Percentiles rank a stretch among this genome's conserved stretches.
Evolutionary conservation across 2,888 invertebrate genomes (phyloP).

Genomic region (Callyntrura sp.): DNA sequence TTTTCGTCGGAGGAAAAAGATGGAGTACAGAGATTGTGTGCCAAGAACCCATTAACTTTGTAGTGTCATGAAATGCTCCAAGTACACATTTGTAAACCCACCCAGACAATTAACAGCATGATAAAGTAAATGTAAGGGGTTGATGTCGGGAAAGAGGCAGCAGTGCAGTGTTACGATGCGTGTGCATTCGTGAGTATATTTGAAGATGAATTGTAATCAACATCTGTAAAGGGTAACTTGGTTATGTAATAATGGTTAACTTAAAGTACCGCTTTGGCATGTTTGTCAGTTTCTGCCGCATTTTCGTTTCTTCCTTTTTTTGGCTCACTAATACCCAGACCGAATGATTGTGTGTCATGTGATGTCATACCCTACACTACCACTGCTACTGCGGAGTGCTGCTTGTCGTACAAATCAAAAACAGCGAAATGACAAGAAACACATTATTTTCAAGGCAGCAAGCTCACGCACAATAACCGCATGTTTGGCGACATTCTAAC

Average conservation of each 20-base stretch:
- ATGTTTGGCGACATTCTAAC: constrained; percentile 68
- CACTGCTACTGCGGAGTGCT: background rate
- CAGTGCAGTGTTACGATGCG: constrained; percentile 28
- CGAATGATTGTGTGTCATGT: background rate
- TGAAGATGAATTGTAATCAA: constrained; percentile 42
- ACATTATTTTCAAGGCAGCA: constrained; percentile 51
- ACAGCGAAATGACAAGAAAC: constrained; percentile 51
- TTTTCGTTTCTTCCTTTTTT: background rate
- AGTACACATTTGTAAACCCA: constrained; percentile 71
- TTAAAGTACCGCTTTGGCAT: constrained; percentile 55
- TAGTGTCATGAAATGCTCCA: constrained; percentile 73
- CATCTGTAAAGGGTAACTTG: constrained; percentile 12
- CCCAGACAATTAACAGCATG: constrained; percentile 71
- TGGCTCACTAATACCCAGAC: too few species aligned
- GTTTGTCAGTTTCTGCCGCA: constrained; percentile 66
- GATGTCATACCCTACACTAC: background rate
- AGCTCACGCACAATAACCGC: constrained; percentile 67
- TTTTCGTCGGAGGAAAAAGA: constrained; percentile 36
- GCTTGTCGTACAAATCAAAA: constrained; percentile 48
- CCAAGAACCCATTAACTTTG: constrained; percentile 65
- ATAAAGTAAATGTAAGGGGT: constrained; percentile 29
- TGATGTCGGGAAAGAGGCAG: constrained; percentile 21
- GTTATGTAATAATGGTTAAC: constrained; percentile 59
- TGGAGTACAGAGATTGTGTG: constrained; percentile 68
- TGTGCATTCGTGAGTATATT: background rate